A percentile compares a stretch with the other conserved stretches of the same genome.
phyloP scores from a whole-genome alignment of 2,113 vertebrate species.

The Aphelocoma coerulescens region DNA sequence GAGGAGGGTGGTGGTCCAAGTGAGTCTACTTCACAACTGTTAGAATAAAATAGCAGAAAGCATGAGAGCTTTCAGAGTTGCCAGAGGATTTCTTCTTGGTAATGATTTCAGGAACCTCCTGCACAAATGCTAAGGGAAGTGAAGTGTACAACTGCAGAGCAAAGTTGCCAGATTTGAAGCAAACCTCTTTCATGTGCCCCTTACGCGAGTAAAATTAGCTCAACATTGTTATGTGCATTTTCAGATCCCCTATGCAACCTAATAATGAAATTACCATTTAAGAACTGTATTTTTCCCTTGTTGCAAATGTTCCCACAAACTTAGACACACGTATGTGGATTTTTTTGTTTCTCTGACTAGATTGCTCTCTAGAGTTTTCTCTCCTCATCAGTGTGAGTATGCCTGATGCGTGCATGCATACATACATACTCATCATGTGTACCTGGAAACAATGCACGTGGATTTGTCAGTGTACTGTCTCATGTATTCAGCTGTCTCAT shows the following conservation, averaged over 20 bases:
- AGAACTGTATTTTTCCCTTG: not conserved
- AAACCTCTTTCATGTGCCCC: not conserved
- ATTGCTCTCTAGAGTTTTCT: constrained; percentile 20
- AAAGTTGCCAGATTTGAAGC: not conserved
- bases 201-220: not conserved
- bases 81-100: not conserved
- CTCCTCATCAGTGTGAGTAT: not conserved
- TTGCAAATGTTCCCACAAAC: not conserved
- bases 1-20: not conserved
- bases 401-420: not conserved
- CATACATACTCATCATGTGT: not conserved
- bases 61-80: not conserved
- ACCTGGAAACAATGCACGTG: not conserved
- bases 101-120: not conserved
- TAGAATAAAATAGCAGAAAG: not conserved
- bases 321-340: not conserved
- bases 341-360: constrained; percentile 31
- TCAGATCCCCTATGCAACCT: not conserved
- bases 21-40: not conserved
- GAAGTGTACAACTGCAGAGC: not conserved
- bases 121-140: not conserved
- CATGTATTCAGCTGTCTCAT: not conserved
- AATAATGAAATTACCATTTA: not conserved
- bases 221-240: not conserved
- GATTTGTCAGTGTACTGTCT: not conserved